Base-by-base conservation (phyloP, 1,140 invertebrate genomes). In the Aphelenchoides fujianensis region DNA sequence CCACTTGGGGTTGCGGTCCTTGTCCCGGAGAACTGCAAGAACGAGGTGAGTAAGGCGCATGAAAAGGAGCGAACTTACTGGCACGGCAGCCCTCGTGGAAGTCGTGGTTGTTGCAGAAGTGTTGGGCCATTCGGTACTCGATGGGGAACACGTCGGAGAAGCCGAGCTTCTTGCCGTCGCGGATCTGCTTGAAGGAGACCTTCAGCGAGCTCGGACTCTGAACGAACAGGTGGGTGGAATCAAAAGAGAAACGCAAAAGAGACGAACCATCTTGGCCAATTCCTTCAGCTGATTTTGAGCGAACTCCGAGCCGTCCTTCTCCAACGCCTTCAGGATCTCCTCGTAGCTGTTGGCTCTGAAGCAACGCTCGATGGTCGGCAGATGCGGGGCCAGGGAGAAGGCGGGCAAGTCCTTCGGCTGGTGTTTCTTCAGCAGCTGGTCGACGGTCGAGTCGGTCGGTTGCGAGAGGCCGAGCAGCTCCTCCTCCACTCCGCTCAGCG, bases 1-100 rank as follows among this genome's bases (percentile, higher is more conserved):
- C 95, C 95, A 98, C 80, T 90, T 88, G 1, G 96, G 95, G 55
- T 89, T 91, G 76, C 94, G 90, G 85, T 96, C 94, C 87, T 96
- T 97, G 82, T 97, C 94, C 36, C 97, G 90, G 5, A 98, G 86
- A 19, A 97, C 87, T 75, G 61, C 62, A 83, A 80, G 54, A 23
- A 1, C 12, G 64, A 12, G 27, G 77, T 64, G 5, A 35, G 7
- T 52, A 30, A 19, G 16, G 2, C 37, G 3, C 9, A 37, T 69
- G 72, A n/a, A n/a, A n/a, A n/a, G 34, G 1, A 68, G 1, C 32
- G 7, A 63, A 27, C 78, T 81, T 77, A 88, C 88, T 85, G 75
- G 95, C 94, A 81, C 94, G 88, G 1, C 97, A 94, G 62, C 93
- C 95, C 89, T 98, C 95, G 85, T 90, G 91, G 85, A 98, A 98